Percentiles rank a stretch among this genome's conserved stretches.
phyloP scores from a whole-genome alignment of 1,140 invertebrate species.

The Anoplophora glabripennis region DNA sequence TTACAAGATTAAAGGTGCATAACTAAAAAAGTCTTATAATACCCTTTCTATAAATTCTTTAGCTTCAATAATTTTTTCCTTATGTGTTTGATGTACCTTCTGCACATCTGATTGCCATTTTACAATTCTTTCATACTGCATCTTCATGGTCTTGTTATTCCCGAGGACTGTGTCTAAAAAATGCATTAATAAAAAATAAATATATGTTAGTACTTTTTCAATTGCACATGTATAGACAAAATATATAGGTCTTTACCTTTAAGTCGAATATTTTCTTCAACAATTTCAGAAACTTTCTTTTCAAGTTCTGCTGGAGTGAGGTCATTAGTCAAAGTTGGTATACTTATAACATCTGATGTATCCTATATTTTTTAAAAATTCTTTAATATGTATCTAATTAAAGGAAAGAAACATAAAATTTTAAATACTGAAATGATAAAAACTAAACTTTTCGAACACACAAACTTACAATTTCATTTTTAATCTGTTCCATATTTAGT shows the following conservation, averaged over 20 bases:
- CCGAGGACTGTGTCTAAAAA: slow-evolving; percentile 51
- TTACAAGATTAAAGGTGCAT: not conserved
- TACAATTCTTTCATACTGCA: slow-evolving; percentile 52
- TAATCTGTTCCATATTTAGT: not conserved
- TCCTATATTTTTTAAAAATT: not conserved
- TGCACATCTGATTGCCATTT: slow-evolving; percentile 53
- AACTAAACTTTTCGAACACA: too few relatives aligned
- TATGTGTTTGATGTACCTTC: slow-evolving; percentile 51
- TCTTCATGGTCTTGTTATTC: slow-evolving; percentile 56
- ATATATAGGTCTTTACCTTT: slow-evolving; percentile 16
- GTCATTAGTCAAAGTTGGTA: slow-evolving; percentile 14
- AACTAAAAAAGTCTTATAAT: slow-evolving; percentile 6
- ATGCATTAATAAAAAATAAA: not conserved
- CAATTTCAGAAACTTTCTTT: slow-evolving; percentile 21
- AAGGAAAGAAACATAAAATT: not conserved
- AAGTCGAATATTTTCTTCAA: slow-evolving; percentile 27
- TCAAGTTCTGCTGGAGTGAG: slow-evolving; percentile 22
- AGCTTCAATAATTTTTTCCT: slow-evolving; percentile 54
- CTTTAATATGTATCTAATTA: not conserved
- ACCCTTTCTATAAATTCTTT: slow-evolving; percentile 48
- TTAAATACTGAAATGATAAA: too few relatives aligned
- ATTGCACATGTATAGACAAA: not conserved
- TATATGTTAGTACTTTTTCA: not conserved
- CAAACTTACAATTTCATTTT: not conserved
- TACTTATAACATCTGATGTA: slow-evolving; percentile 1